Percentiles rank a stretch among this genome's conserved stretches.
Conservation (phyloP, 2,797 vertebrate species). For the Periophthalmus magnuspinnatus region DNA sequence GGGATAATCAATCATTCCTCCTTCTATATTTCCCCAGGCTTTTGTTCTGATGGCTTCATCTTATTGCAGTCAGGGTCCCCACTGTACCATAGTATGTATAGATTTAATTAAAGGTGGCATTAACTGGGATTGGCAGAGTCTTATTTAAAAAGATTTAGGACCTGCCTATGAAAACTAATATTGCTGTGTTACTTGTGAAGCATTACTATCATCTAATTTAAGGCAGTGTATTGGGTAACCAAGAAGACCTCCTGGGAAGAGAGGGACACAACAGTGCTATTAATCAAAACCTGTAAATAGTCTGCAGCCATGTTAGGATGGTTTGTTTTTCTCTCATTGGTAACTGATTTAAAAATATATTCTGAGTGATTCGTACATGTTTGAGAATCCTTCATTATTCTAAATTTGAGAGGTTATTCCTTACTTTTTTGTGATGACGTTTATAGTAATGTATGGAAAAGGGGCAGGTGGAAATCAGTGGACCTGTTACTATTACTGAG, state of each 20-base stretch:
- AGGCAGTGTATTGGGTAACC: constrained; percentile 15
- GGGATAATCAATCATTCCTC: neutral
- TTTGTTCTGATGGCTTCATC: constrained; percentile 6
- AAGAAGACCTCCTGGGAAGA: constrained; percentile 21
- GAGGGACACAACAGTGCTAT: constrained; percentile 9
- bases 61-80: constrained; percentile 13
- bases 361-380: neutral
- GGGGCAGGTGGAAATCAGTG: too few relatives aligned
- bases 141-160: constrained; percentile 37
- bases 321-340: neutral
- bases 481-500: too few relatives aligned
- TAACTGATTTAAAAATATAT: neutral
- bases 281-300: constrained; percentile 10
- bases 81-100: constrained; percentile 20
- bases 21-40: neutral
- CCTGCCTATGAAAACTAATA: constrained; percentile 55
- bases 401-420: too few relatives aligned
- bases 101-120: constrained; percentile 31
- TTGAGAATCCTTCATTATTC: too few relatives aligned
- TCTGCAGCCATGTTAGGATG: too few relatives aligned
- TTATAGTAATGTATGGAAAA: too few relatives aligned
- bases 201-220: constrained; percentile 18
- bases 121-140: constrained; percentile 48
- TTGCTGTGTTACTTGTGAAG: constrained; percentile 24
- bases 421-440: too few relatives aligned